These are phyloP conservation scores for Gymnocephalus cernua DNA, from an alignment of 2,113 vertebrate genomes.

Conservation along the genomic window DNA sequence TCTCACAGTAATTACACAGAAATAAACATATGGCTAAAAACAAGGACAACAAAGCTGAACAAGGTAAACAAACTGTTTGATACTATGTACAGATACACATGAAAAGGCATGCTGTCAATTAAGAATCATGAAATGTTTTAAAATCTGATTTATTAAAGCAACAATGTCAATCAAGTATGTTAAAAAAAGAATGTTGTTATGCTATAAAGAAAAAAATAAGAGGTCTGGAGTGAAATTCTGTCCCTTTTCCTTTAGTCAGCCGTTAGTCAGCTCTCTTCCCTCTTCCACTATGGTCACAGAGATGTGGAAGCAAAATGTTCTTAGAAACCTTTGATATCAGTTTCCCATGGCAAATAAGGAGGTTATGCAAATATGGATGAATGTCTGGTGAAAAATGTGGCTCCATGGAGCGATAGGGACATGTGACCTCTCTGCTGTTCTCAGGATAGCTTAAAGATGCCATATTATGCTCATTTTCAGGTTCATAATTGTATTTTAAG, in stretches of 20 bases:
- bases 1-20: too few relatives aligned
- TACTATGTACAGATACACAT: too few relatives aligned
- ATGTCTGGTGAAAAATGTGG: constrained; percentile 21
- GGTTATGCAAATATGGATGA: constrained; percentile 63
- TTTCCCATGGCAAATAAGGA: constrained; percentile 47
- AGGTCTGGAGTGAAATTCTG: not conserved
- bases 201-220: not conserved
- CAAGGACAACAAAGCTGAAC: too few relatives aligned
- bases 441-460: constrained; percentile 42
- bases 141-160: not conserved
- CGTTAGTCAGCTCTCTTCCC: constrained; percentile 2
- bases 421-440: constrained; percentile 36
- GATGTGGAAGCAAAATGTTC: constrained; percentile 46
- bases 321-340: constrained; percentile 62
- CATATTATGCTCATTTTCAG: too few relatives aligned
- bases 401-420: constrained; percentile 25
- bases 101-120: not conserved
- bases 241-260: not conserved
- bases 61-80: too few relatives aligned
- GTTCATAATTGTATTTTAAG: too few relatives aligned
- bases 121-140: not conserved
- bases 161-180: constrained; percentile 5
- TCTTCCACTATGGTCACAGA: constrained; percentile 28
- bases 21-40: too few relatives aligned
- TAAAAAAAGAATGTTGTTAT: not conserved